Evolutionary conservation across 2,113 vertebrate species (phyloP).

Genomic region (Podarcis raffonei): DNA sequence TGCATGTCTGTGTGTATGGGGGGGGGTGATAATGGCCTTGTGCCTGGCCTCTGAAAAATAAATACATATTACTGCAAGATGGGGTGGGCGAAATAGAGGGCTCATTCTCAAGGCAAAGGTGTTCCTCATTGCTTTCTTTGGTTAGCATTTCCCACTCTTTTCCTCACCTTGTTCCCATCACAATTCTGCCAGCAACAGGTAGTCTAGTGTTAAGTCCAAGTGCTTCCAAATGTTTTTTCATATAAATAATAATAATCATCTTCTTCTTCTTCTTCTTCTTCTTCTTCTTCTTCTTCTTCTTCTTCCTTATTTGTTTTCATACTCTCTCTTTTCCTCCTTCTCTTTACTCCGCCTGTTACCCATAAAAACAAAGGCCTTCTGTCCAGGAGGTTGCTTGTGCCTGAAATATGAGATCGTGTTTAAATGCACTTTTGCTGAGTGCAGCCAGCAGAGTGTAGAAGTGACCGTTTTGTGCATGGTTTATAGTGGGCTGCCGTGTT

Average conservation of each 20-base stretch:
- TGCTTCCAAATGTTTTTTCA: too few species aligned
- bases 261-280: too few species aligned
- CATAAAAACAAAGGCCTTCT: too few species aligned
- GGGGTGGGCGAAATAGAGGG: neutral
- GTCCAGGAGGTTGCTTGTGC: conserved; percentile 43
- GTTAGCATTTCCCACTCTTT: neutral
- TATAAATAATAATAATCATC: too few species aligned
- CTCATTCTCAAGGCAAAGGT: neutral
- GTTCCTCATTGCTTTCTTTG: neutral
- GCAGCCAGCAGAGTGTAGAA: conserved; percentile 78
- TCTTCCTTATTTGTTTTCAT: too few species aligned
- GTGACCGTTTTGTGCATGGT: conserved; percentile 54
- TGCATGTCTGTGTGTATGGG: too few species aligned
- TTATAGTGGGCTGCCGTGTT: conserved; percentile 23
- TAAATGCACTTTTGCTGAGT: conserved; percentile 75
- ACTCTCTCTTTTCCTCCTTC: too few species aligned
- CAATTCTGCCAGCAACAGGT: too few species aligned
- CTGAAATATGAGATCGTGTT: conserved; percentile 75
- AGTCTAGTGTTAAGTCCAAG: too few species aligned
- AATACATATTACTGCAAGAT: neutral
- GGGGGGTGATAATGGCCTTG: too few species aligned
- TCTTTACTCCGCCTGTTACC: too few species aligned
- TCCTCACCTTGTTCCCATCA: neutral
- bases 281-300: too few species aligned
- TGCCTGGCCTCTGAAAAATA: neutral